Evolutionary conservation across 2,797 vertebrate species (phyloP).

Genomic region (Halcyon badia): DNA sequence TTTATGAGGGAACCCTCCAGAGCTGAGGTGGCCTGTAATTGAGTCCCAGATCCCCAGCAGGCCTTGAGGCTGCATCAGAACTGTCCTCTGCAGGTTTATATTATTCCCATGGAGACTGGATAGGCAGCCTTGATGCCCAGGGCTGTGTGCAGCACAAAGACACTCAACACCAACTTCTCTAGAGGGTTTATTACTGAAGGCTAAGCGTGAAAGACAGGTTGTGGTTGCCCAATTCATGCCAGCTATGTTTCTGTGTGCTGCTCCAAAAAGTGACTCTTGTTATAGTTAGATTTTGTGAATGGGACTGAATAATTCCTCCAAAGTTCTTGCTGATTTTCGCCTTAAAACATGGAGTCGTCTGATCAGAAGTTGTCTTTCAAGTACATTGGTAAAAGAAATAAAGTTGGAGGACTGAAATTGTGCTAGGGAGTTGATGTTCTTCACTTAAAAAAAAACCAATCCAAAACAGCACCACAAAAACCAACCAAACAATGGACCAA

Average conservation of each 20-base stretch:
- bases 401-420: not conserved
- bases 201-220: not conserved
- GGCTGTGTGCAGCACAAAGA: not conserved
- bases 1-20: not conserved
- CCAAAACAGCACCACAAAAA: not conserved
- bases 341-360: not conserved
- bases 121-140: not conserved
- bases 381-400: not conserved
- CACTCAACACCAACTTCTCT: not conserved
- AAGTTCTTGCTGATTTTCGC: not conserved
- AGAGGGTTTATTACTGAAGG: not conserved
- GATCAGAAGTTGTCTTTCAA: not conserved
- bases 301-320: not conserved
- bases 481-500: not conserved
- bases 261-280: not conserved
- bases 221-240: not conserved
- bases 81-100: not conserved
- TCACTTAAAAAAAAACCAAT: not conserved
- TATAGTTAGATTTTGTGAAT: not conserved
- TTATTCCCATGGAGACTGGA: not conserved
- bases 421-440: not conserved
- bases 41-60: not conserved
- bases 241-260: not conserved
- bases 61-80: rapidly evolving
- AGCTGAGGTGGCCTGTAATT: not conserved